These are phyloP conservation scores for Orthosia incerta DNA, from an alignment of 2,888 invertebrate genomes.

Conservation along the genomic window DNA sequence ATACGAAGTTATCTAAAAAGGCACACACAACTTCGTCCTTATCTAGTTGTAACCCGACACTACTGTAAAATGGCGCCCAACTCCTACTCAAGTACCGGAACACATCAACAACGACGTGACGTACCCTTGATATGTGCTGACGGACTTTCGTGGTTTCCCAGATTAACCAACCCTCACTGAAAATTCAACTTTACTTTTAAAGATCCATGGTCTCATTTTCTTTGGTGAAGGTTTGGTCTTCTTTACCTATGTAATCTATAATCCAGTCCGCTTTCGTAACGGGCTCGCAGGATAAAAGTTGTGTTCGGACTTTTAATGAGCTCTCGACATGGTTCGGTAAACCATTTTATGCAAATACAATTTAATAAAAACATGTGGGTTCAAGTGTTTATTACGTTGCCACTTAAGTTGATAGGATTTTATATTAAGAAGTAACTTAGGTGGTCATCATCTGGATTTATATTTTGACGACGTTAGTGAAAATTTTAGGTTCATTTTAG, in stretches of 20 bases:
- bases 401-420: constrained; percentile 25
- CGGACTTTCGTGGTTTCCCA: constrained; percentile 39
- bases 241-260: constrained; percentile 56
- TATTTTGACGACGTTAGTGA: constrained; percentile 2
- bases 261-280: constrained; percentile 37
- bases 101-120: constrained; percentile 57
- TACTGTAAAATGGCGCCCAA: constrained; percentile 38
- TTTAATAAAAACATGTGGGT: constrained; percentile 34
- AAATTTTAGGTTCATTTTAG: neutral
- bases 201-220: constrained; percentile 7
- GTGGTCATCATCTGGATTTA: neutral
- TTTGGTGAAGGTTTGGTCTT: constrained; percentile 8
- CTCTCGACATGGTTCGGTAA: constrained; percentile 46
- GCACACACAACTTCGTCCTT: constrained; percentile 14
- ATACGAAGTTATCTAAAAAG: constrained; percentile 24
- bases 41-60: constrained; percentile 40
- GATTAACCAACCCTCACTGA: constrained; percentile 15
- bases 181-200: constrained; percentile 28
- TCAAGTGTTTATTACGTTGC: constrained; percentile 33
- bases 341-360: constrained; percentile 43
- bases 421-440: constrained; percentile 23
- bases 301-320: constrained; percentile 64
- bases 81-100: constrained; percentile 58
- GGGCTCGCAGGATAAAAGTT: constrained; percentile 55
- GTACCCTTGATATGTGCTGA: constrained; percentile 46